Conservation (phyloP, 64 coral and sea anemone species). For the Stichodactyla helianthus region DNA sequence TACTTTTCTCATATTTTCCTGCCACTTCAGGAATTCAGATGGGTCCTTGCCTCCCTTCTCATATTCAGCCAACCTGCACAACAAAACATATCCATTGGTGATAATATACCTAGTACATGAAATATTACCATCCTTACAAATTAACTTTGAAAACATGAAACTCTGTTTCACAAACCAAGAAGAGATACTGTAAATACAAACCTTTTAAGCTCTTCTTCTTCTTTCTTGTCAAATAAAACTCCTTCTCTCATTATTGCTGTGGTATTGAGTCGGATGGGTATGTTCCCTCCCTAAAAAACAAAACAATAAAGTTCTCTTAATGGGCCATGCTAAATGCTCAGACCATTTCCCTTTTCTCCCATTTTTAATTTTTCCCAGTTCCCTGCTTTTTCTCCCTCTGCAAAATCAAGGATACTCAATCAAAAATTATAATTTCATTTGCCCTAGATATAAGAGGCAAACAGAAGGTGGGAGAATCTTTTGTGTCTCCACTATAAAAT, state of each 20-base stretch:
- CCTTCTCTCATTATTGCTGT: slow-evolving; percentile 98
- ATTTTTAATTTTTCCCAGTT: too few relatives aligned
- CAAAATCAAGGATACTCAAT: too few relatives aligned
- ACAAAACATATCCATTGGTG: background rate
- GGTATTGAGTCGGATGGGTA: slow-evolving; percentile 92
- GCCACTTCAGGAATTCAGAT: slow-evolving; percentile 92
- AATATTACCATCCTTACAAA: too few relatives aligned
- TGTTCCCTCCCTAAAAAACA: slow-evolving; percentile 51
- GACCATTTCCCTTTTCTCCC: too few relatives aligned
- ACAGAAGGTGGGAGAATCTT: too few relatives aligned
- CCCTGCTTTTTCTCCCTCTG: too few relatives aligned
- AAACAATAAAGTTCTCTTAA: background rate
- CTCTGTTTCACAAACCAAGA: background rate
- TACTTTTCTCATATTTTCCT: slow-evolving; percentile 79
- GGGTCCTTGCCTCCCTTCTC: slow-evolving; percentile 92
- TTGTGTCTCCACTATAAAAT: too few relatives aligned
- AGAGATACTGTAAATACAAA: background rate
- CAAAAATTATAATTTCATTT: too few relatives aligned
- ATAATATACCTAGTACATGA: too few relatives aligned
- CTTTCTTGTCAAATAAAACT: slow-evolving; percentile 90
- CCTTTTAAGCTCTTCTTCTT: slow-evolving; percentile 88
- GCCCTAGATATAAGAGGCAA: too few relatives aligned
- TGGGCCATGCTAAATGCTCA: background rate
- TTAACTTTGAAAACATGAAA: background rate
- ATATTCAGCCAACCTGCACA: slow-evolving; percentile 67